Evolutionary conservation across 2,888 invertebrate genomes (phyloP).

Genomic region (Stenurella melanura): DNA sequence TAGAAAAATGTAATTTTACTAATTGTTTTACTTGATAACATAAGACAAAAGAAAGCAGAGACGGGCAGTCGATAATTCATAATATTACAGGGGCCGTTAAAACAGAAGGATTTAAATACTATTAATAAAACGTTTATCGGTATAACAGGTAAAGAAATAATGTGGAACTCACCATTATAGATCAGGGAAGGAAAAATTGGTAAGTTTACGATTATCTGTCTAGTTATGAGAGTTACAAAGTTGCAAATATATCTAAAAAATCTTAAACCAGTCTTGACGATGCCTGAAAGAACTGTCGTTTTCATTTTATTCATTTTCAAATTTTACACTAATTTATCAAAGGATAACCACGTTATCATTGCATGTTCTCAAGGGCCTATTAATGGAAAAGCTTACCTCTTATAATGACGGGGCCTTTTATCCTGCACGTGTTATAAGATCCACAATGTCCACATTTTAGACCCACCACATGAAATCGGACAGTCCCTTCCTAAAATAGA

Average conservation of each 20-base stretch:
- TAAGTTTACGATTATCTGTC: slow-evolving; percentile 46
- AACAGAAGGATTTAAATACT: neutral
- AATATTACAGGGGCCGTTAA: too few relatives aligned
- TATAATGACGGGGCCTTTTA: slow-evolving; percentile 76
- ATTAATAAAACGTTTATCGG: neutral
- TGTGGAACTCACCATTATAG: slow-evolving; percentile 23
- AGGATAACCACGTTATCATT: neutral
- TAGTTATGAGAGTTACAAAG: slow-evolving; percentile 47
- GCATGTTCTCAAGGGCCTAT: neutral
- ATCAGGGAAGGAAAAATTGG: slow-evolving; percentile 34
- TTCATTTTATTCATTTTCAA: slow-evolving; percentile 1
- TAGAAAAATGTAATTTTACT: too few relatives aligned
- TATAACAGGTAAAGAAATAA: neutral
- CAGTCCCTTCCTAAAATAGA: slow-evolving; percentile 81
- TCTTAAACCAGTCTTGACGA: slow-evolving; percentile 46
- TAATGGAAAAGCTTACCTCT: slow-evolving; percentile 42
- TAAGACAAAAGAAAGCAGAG: too few relatives aligned
- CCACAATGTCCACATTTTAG: slow-evolving; percentile 90
- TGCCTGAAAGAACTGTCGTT: slow-evolving; percentile 49
- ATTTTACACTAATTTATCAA: neutral
- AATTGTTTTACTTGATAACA: too few relatives aligned
- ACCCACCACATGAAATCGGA: slow-evolving; percentile 91
- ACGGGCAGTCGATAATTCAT: too few relatives aligned
- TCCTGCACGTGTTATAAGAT: slow-evolving; percentile 93
- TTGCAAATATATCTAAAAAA: slow-evolving; percentile 49